A percentile compares a stretch with the other conserved stretches of the same genome.
These are phyloP conservation scores for Syngnathus typhle DNA, from an alignment of 2,113 vertebrate species.

Conservation along the genomic window DNA sequence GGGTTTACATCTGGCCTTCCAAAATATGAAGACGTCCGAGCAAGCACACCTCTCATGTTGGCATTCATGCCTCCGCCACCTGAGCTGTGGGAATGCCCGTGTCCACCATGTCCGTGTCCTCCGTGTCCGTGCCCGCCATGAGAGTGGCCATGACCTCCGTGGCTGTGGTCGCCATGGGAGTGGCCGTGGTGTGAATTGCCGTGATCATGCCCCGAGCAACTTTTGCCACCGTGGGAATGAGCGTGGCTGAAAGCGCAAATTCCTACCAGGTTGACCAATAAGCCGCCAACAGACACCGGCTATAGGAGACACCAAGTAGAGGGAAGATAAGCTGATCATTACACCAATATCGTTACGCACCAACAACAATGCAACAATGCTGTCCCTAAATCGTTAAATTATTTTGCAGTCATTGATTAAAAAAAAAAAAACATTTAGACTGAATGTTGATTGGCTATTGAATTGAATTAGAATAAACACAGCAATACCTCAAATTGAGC, in stretches of 20 bases:
- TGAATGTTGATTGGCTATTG: too few relatives aligned
- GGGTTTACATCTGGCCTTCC: background rate
- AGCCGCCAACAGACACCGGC: constrained; percentile 93
- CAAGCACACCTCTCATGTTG: constrained; percentile 88
- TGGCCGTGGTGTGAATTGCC: constrained; percentile 70
- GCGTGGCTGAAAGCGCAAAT: constrained; percentile 98
- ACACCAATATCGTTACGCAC: too few relatives aligned
- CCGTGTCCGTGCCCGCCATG: constrained; percentile 71
- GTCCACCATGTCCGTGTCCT: constrained; percentile 60
- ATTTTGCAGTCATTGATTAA: too few relatives aligned
- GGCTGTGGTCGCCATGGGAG: constrained; percentile 60
- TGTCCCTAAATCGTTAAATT: too few relatives aligned
- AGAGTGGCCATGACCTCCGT: constrained; percentile 75
- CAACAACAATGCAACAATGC: too few relatives aligned
- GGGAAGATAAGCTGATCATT: too few relatives aligned
- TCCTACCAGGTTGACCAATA: constrained; percentile 94
- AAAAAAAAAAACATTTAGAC: too few relatives aligned
- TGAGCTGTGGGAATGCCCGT: constrained; percentile 71
- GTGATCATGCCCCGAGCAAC: constrained; percentile 79
- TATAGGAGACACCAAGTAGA: constrained; percentile 42
- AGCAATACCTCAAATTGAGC: background rate
- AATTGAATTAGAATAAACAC: background rate
- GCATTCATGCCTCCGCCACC: constrained; percentile 87
- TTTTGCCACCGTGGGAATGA: constrained; percentile 76
- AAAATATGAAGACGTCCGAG: background rate